phyloP scores from a whole-genome alignment of 2,113 vertebrate genomes.

The Zootoca vivipara region DNA sequence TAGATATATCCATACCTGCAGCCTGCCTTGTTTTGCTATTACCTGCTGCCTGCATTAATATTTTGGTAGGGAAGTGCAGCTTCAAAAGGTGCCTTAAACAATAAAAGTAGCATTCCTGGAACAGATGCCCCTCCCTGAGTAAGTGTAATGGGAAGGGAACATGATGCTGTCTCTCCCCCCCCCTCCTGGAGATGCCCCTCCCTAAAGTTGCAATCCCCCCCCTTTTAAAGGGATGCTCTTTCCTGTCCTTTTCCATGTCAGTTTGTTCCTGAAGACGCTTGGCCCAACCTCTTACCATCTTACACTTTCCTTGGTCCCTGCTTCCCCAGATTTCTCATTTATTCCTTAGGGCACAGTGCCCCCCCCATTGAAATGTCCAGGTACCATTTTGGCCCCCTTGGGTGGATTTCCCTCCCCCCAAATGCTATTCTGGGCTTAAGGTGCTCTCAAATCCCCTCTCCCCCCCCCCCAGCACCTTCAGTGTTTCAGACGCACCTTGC shows the following conservation, averaged over 20 bases:
- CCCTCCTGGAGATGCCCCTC: too few species aligned
- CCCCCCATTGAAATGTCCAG: background rate
- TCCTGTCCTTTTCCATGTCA: too few species aligned
- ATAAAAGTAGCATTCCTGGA: background rate
- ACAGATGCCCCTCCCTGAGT: background rate
- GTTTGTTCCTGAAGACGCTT: too few species aligned
- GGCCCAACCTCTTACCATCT: background rate
- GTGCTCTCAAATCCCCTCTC: background rate
- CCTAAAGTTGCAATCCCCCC: too few species aligned
- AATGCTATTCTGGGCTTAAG: background rate
- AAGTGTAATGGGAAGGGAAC: too few species aligned
- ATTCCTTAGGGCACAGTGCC: background rate
- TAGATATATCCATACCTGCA: too few species aligned
- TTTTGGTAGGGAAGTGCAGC: background rate
- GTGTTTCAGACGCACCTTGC: background rate
- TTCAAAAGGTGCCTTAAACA: background rate
- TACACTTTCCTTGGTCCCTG: background rate
- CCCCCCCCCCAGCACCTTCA: background rate
- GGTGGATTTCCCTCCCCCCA: background rate
- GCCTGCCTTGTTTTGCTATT: too few species aligned
- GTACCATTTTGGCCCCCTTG: background rate
- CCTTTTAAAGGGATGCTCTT: too few species aligned
- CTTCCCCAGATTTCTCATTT: background rate
- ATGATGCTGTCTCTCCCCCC: too few species aligned
- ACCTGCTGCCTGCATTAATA: background rate